These are phyloP conservation scores for Scomber colias DNA, from an alignment of 2,113 vertebrate species.

Conservation along the genomic window DNA sequence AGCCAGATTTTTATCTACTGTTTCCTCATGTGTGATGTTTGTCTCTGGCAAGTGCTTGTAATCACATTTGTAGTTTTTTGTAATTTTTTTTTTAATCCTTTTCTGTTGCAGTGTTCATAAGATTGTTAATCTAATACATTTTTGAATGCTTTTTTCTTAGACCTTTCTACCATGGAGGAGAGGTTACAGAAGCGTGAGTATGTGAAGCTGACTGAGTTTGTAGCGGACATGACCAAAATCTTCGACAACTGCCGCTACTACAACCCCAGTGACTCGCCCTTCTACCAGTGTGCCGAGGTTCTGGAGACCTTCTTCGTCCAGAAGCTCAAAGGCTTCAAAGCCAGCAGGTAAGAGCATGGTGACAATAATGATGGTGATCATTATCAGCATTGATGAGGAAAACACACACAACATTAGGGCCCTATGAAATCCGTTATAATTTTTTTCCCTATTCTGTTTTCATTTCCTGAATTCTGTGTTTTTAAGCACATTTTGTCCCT, in stretches of 20 bases:
- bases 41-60: background rate
- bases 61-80: background rate
- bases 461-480: too few relatives aligned
- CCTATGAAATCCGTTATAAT: too few relatives aligned
- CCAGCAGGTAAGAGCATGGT: conserved; percentile 92
- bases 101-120: background rate
- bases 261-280: conserved; percentile 98
- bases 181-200: conserved; percentile 95
- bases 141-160: conserved; percentile 71
- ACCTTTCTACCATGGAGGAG: conserved; percentile 98
- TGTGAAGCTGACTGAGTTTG: conserved; percentile 97
- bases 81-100: background rate
- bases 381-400: background rate
- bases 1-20: conserved; percentile 30
- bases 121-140: background rate
- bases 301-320: conserved; percentile 99
- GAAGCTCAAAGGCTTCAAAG: conserved; percentile 99
- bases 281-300: conserved; percentile 98
- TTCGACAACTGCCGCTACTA: conserved; percentile 99
- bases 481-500: too few relatives aligned
- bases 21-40: conserved; percentile 15
- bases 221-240: conserved; percentile 99
- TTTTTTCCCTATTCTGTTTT: too few relatives aligned
- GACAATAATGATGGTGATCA: conserved; percentile 7
- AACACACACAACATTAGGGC: conserved; percentile 1